Evolutionary conservation across 1,140 invertebrate genomes (phyloP).

Genomic region (Muscidifurax raptorellus): DNA sequence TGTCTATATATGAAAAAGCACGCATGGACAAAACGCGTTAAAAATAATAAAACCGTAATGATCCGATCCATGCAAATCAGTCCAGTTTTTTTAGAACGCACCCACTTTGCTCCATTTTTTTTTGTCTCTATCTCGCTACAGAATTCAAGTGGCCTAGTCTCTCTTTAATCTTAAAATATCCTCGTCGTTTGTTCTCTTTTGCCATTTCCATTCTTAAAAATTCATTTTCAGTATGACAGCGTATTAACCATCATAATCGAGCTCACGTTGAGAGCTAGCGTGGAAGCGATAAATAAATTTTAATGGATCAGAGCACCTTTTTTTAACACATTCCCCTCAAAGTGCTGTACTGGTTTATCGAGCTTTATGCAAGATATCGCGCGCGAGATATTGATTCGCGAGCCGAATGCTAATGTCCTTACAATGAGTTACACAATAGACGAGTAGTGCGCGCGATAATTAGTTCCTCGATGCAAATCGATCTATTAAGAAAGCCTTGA

Average conservation of each 20-base stretch:
- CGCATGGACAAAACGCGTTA: slow-evolving; percentile 11
- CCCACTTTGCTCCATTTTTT: neutral
- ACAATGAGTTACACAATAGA: slow-evolving; percentile 61
- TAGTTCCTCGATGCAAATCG: slow-evolving; percentile 66
- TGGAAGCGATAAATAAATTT: neutral
- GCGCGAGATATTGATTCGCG: slow-evolving; percentile 45
- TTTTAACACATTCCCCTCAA: neutral
- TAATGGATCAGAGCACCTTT: neutral
- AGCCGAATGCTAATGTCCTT: slow-evolving; percentile 59
- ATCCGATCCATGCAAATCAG: slow-evolving; percentile 7
- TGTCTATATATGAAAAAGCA: neutral
- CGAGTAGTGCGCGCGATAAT: slow-evolving; percentile 56
- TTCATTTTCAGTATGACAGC: no score
- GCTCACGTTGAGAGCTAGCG: no score
- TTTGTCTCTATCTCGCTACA: neutral
- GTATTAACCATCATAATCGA: no score
- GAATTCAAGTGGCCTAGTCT: no score
- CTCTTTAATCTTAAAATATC: no score
- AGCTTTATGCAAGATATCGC: slow-evolving; percentile 31
- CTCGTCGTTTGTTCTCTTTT: no score
- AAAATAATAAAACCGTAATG: slow-evolving; percentile 15
- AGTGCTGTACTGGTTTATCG: neutral
- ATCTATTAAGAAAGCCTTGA: slow-evolving; percentile 66
- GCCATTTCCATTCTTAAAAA: no score
- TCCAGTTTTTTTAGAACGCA: neutral